phyloP scores from a whole-genome alignment of 2,797 vertebrate species.

The Podargus strigoides region DNA sequence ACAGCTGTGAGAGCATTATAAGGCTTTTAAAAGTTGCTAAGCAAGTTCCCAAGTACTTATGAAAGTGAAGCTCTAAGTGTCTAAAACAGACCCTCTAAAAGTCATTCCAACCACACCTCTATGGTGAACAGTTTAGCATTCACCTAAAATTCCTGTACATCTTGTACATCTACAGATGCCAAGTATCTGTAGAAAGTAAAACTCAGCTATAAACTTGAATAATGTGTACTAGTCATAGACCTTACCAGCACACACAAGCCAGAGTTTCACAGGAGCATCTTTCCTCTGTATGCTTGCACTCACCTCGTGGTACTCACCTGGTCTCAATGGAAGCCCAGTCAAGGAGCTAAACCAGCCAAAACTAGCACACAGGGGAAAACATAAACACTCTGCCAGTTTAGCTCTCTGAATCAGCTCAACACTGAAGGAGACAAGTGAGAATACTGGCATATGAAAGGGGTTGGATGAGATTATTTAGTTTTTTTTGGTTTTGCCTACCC shows the following conservation, averaged over 20 bases:
- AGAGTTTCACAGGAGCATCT: neutral
- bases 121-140: neutral
- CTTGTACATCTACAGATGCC: too few species aligned
- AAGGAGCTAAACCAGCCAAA: neutral
- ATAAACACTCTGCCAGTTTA: neutral
- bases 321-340: neutral
- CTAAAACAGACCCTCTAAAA: neutral
- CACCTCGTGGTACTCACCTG: neutral
- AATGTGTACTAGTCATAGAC: neutral
- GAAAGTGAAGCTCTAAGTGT: neutral
- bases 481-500: neutral
- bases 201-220: neutral
- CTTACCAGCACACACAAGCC: neutral
- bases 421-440: neutral
- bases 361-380: neutral
- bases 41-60: neutral
- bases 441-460: neutral
- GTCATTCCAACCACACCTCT: neutral
- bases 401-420: neutral
- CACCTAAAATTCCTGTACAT: neutral
- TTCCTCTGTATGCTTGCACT: neutral
- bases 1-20: neutral
- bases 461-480: neutral
- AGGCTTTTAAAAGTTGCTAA: neutral
- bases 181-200: neutral